A percentile compares a stretch with the other conserved stretches of the same genome.
Conservation (phyloP, 2,888 invertebrate genomes). For the Scaptomyza caliginosa region DNA sequence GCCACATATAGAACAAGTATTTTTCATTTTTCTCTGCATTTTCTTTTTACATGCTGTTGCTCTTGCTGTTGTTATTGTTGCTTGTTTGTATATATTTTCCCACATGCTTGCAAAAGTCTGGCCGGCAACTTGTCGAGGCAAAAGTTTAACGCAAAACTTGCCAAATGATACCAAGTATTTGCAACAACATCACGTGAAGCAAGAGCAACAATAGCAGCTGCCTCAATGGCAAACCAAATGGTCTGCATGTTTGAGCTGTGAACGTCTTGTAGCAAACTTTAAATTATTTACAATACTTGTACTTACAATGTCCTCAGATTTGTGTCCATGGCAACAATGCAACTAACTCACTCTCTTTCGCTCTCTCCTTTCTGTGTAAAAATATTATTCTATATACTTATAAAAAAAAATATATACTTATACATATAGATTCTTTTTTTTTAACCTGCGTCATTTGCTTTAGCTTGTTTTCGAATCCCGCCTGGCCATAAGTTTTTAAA, state of each 20-base stretch:
- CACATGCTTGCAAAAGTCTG: slow-evolving; percentile 37
- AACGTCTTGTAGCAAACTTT: slow-evolving; percentile 60
- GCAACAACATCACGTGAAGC: slow-evolving; percentile 28
- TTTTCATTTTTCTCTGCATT: slow-evolving; percentile 1
- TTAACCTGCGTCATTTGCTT: slow-evolving; percentile 22
- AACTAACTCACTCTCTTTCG: slow-evolving; percentile 2
- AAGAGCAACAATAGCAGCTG: slow-evolving; percentile 24
- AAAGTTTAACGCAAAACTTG: slow-evolving; percentile 57
- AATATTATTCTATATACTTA: slow-evolving; percentile 24
- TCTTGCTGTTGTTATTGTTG: background rate
- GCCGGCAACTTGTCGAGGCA: slow-evolving; percentile 44
- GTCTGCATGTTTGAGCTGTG: slow-evolving; percentile 58
- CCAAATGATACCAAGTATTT: slow-evolving; percentile 65
- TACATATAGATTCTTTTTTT: slow-evolving; percentile 9
- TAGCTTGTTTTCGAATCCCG: slow-evolving; percentile 15
- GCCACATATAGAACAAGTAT: slow-evolving; percentile 21
- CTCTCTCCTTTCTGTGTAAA: background rate
- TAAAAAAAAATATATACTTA: slow-evolving; percentile 1
- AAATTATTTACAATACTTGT: slow-evolving; percentile 70
- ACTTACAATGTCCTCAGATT: slow-evolving; percentile 53
- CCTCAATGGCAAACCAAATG: slow-evolving; percentile 60
- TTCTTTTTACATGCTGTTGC: background rate
- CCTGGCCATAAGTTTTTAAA: slow-evolving; percentile 7
- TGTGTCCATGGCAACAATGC: slow-evolving; percentile 48
- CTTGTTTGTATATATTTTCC: slow-evolving; percentile 21